Base-by-base conservation (phyloP, 1,140 invertebrate genomes). In the Mesaphorura yosii region DNA sequence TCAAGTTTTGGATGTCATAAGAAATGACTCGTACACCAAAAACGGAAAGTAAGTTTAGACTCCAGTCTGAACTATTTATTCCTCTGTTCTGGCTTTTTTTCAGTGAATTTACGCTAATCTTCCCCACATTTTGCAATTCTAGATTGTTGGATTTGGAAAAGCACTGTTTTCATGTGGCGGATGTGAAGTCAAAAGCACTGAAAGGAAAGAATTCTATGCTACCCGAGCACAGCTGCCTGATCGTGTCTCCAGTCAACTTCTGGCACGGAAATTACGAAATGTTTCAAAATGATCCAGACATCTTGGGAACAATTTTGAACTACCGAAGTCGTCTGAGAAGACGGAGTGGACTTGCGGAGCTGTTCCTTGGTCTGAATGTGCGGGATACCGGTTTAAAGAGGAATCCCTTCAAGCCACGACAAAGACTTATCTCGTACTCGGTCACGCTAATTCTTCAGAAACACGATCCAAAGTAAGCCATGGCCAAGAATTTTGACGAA, bases 231-330 rank as follows among this genome's bases (percentile, higher is more conserved):
- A 85, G 81, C 67, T 97, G 93, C 68, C 73, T 97, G 0, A 70
- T 91, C n/a, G 68, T 96, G 0, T 95, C 91, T 2, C 92, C 93
- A 1, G 88, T 88, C 1, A 93, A 92, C 71, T 74, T 96, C 25
- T 96, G 92, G 92, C 79, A 84, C 54, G 81, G 85, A 66, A 86
- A 88, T 68, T 50, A 47, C 23, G 25, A 25, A 15, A 57, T 78
- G 25, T 90, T 87, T 66, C 76, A 80, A 31, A 71, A 80, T 51
- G 87, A 91, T 67, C 74, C 77, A 15, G 82, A 86, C 65, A 78
- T 90, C 57, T 71, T 89, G 39, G 78, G 75, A 47, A 90, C 86
- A 1, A 78, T 90, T 53, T 86, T 84, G 67, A 83, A 78, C 59
- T 81, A 88, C 71, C 82, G 87, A 55, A 63, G 80, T 41, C 79